Evolutionary conservation across 2,888 invertebrate genomes (phyloP).

Genomic region (Troglohyphantes excavatus): DNA sequence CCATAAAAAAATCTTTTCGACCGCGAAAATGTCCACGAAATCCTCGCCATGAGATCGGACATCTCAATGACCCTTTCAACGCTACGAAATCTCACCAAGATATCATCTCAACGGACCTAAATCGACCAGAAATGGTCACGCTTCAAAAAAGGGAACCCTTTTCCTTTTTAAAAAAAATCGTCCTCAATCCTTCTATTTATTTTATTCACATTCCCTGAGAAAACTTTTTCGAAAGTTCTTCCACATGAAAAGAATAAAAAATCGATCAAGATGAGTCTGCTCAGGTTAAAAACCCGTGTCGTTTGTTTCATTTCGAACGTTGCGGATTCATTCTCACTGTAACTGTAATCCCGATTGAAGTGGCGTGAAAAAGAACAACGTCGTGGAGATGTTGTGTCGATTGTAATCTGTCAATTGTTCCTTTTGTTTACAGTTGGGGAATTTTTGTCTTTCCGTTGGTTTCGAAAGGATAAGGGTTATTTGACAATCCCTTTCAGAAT

Average conservation of each 20-base stretch:
- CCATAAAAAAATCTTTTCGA: no score
- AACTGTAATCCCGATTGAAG: not conserved
- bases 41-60: no score
- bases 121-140: not conserved
- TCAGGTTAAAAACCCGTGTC: not conserved
- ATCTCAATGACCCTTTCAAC: not conserved
- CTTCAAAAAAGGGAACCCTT: not conserved
- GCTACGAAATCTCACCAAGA: not conserved
- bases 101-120: not conserved
- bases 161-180: not conserved
- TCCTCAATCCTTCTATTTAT: not conserved
- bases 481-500: no score
- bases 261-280: not conserved
- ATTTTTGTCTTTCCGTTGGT: no score
- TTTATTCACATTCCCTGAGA: not conserved
- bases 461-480: no score
- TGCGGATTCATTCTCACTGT: not conserved
- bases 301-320: not conserved
- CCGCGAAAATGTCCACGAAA: no score
- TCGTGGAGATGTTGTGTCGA: not conserved
- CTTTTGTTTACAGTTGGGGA: not conserved
- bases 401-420: conserved; percentile 9
- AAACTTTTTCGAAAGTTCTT: not conserved
- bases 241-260: not conserved
- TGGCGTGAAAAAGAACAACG: not conserved